Conservation (phyloP, 2,888 invertebrate species). For the Sminthurides aquaticus region DNA sequence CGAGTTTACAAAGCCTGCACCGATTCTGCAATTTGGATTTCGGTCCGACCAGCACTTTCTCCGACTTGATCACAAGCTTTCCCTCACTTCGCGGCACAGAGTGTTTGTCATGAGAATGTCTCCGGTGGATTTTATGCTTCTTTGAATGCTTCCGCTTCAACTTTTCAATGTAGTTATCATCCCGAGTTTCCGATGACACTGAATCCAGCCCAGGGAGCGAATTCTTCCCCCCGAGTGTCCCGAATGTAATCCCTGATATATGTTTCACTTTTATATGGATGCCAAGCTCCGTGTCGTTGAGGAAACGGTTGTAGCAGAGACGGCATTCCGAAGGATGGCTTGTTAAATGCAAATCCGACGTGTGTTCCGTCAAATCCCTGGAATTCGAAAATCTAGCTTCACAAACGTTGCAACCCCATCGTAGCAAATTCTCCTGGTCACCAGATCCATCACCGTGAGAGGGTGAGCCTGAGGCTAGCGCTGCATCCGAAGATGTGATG, state of each 20-base stretch:
- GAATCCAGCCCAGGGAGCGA: background rate
- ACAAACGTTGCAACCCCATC: constrained; percentile 34
- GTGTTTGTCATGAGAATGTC: background rate
- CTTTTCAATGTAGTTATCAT: background rate
- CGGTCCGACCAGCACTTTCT: background rate
- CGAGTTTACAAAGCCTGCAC: constrained; percentile 19
- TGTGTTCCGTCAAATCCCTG: constrained; percentile 26
- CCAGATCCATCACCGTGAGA: background rate
- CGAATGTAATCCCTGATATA: constrained; percentile 10
- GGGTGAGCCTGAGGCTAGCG: background rate
- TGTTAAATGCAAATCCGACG: constrained; percentile 23
- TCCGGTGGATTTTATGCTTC: background rate
- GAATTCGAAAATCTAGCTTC: constrained; percentile 18
- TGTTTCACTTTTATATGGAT: constrained; percentile 24
- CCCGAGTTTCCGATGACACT: background rate
- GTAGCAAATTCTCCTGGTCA: background rate
- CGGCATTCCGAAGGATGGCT: constrained; percentile 27
- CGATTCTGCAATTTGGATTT: background rate
- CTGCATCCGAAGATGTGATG: background rate
- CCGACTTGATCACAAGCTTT: background rate
- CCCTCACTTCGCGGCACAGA: background rate
- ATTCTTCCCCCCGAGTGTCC: background rate
- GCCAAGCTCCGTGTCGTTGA: constrained; percentile 22
- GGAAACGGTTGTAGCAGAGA: constrained; percentile 28
- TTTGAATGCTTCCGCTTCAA: too few relatives aligned